Evolutionary conservation across 2,113 vertebrate species (phyloP).

Genomic region (Sceloporus tristichus): DNA sequence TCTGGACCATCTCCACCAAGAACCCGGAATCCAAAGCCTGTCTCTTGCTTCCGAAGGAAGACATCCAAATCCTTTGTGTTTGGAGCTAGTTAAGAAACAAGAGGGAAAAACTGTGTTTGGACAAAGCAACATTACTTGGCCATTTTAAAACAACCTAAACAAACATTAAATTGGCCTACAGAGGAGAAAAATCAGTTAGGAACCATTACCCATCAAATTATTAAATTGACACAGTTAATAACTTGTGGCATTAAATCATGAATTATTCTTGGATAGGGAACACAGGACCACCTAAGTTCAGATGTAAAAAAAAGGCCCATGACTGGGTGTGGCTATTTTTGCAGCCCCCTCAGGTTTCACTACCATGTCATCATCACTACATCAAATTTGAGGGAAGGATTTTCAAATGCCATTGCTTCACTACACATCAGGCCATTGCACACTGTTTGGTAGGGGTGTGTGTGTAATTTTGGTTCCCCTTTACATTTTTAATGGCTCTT

Average conservation of each 20-base stretch:
- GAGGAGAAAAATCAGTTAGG: not conserved
- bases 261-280: not conserved
- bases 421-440: no score
- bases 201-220: not conserved
- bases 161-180: not conserved
- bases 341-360: no score
- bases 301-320: not conserved
- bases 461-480: no score
- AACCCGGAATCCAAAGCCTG: conserved; percentile 96
- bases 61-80: conserved; percentile 96
- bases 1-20: conserved; percentile 96
- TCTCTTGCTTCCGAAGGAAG: conserved; percentile 95
- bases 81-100: conserved; percentile 80
- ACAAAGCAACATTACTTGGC: conserved; percentile 18
- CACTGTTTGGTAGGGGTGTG: no score
- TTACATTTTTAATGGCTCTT: no score
- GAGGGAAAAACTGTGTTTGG: conserved; percentile 7
- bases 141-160: conserved; percentile 34
- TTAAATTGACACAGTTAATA: conserved; percentile 1
- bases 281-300: not conserved
- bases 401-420: no score
- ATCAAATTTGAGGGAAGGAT: no score
- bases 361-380: no score
- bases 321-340: not conserved
- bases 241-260: not conserved